phyloP scores from a whole-genome alignment of 2,113 vertebrate genomes.

The Eolophus roseicapilla region DNA sequence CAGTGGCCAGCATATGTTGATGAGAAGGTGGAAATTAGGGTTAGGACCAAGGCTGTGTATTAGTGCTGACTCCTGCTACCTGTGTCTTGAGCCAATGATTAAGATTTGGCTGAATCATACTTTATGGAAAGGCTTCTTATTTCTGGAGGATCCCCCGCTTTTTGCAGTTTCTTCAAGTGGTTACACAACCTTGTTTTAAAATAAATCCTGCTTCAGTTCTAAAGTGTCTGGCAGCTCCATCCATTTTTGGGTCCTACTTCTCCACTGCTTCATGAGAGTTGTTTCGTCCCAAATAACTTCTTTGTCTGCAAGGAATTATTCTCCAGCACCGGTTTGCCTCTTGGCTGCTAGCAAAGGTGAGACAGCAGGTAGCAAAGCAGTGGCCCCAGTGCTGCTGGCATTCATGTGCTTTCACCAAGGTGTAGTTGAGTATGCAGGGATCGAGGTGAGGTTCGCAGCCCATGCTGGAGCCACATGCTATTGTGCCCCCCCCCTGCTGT shows the following conservation, averaged over 20 bases:
- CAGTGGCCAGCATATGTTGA: background rate
- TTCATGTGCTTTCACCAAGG: background rate
- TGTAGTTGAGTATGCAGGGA: background rate
- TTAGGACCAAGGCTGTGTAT: background rate
- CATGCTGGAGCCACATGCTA: background rate
- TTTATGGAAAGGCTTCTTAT: conserved; percentile 1
- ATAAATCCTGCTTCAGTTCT: conserved; percentile 40
- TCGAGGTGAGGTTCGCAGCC: background rate
- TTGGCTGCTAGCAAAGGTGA: background rate
- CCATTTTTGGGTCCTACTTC: background rate
- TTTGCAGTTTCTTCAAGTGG: conserved; percentile 19
- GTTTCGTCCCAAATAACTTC: background rate
- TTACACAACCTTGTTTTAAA: conserved; percentile 57
- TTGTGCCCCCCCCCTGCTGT: background rate
- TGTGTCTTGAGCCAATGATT: background rate
- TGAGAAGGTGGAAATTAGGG: background rate
- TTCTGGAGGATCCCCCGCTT: background rate
- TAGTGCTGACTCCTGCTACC: background rate
- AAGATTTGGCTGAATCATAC: conserved; percentile 23
- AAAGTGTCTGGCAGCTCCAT: conserved; percentile 36
- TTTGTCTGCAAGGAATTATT: background rate
- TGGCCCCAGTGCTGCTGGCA: background rate
- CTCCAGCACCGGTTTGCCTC: accelerated
- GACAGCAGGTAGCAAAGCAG: background rate
- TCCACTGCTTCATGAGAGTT: background rate